Evolutionary conservation across 2,797 vertebrate species (phyloP).

Genomic region (Eulemur albifrons): DNA sequence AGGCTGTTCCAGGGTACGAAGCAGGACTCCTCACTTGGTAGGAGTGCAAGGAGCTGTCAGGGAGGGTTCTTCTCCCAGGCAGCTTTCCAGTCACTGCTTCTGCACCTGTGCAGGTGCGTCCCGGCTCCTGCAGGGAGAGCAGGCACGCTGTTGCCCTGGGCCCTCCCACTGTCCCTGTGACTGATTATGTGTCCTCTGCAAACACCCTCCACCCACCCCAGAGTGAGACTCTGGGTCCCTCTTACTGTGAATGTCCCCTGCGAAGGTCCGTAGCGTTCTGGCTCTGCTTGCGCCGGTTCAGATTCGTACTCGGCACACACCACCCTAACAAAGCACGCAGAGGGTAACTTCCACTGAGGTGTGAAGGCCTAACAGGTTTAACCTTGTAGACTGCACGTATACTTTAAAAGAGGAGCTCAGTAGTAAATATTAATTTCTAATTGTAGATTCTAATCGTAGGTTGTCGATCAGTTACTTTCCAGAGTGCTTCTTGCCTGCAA

Average conservation of each 20-base stretch:
- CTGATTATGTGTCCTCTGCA: neutral
- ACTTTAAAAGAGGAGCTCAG: neutral
- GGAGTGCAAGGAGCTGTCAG: accelerated
- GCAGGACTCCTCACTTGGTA: neutral
- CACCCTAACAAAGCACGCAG: too few relatives aligned
- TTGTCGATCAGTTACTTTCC: neutral
- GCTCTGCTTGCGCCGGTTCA: neutral
- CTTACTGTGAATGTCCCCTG: neutral
- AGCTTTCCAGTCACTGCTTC: neutral
- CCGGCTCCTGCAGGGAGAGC: neutral
- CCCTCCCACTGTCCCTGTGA: neutral
- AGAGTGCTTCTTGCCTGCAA: neutral
- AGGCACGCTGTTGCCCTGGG: too few relatives aligned
- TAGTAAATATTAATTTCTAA: neutral
- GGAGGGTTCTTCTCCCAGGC: neutral
- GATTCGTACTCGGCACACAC: too few relatives aligned
- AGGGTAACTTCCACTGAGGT: neutral
- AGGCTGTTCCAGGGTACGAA: accelerated
- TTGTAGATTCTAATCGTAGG: neutral
- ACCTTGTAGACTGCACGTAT: neutral
- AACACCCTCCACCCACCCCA: neutral
- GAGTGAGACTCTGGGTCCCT: neutral
- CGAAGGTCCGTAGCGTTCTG: neutral
- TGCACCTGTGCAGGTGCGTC: neutral
- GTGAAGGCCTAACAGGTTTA: neutral